phyloP scores from a whole-genome alignment of 2,888 invertebrate genomes.

The Protophormia terraenovae region DNA sequence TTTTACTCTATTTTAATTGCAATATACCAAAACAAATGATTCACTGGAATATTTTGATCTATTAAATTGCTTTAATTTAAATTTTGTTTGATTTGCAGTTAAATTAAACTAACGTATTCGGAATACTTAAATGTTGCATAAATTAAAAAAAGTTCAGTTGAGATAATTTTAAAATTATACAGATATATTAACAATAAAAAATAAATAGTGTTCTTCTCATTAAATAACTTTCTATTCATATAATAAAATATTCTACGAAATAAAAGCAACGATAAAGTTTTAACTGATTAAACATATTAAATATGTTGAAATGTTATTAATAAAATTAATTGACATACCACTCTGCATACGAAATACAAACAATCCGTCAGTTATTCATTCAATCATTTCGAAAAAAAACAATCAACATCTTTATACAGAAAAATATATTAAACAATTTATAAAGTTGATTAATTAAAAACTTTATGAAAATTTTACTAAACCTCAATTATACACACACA shows the following conservation, averaged over 20 bases:
- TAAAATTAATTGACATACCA: conserved; percentile 6
- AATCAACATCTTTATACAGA: background rate
- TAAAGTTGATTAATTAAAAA: conserved; percentile 49
- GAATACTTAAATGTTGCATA: too few relatives aligned
- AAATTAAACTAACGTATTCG: too few relatives aligned
- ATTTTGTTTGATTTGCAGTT: too few relatives aligned
- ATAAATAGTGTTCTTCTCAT: background rate
- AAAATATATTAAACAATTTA: background rate
- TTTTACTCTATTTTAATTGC: too few relatives aligned
- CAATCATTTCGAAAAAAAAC: background rate
- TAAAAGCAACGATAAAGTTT: background rate
- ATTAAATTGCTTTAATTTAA: too few relatives aligned
- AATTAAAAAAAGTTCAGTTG: too few relatives aligned
- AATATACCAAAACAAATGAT: too few relatives aligned
- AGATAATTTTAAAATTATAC: too few relatives aligned
- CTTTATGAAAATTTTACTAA: conserved; percentile 13
- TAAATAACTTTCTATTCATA: background rate
- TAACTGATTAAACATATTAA: background rate
- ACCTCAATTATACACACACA: conserved; percentile 4
- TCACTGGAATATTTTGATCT: too few relatives aligned
- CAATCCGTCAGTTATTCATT: background rate
- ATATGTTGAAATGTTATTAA: background rate
- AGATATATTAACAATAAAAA: too few relatives aligned
- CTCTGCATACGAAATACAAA: background rate
- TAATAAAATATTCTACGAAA: background rate